Evolutionary conservation across 1,140 invertebrate genomes (phyloP).

Genomic region (Platorchestia sp.): DNA sequence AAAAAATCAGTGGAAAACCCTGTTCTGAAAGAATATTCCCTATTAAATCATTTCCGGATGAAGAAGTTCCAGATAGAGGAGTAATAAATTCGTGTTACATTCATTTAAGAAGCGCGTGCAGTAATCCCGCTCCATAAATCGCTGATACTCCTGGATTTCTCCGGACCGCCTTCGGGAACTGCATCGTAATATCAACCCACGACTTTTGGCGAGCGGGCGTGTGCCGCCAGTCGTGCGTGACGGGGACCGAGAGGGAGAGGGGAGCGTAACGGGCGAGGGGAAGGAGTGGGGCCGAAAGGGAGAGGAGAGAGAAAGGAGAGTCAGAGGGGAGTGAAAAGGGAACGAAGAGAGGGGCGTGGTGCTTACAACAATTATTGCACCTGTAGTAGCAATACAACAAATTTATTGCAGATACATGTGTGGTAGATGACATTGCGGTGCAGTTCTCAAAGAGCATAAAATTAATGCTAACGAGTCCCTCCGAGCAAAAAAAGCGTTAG

Average conservation of each 20-base stretch:
- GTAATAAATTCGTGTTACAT: not conserved
- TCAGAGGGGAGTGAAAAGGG: not conserved
- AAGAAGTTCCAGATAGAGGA: not conserved
- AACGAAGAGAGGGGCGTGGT: not conserved
- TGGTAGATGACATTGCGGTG: too few relatives aligned
- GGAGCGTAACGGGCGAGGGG: too few relatives aligned
- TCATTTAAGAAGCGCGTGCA: not conserved
- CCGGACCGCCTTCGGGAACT: not conserved
- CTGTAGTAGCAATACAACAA: not conserved
- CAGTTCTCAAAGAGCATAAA: too few relatives aligned
- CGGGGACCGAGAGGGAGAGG: too few relatives aligned
- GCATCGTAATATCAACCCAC: not conserved
- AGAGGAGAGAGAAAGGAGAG: not conserved
- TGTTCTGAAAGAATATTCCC: too few relatives aligned
- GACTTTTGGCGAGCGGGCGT: not conserved
- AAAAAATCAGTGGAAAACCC: not conserved
- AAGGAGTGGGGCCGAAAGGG: too few relatives aligned
- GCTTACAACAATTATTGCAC: not conserved
- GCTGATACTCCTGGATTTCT: not conserved
- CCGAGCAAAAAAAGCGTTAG: not conserved
- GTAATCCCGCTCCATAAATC: constrained; percentile 6
- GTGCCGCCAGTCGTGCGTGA: not conserved
- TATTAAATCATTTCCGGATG: not conserved
- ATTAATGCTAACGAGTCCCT: too few relatives aligned
- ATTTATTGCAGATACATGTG: not conserved